These are phyloP conservation scores for Procambarus clarkii DNA, from an alignment of 1,140 invertebrate species.

Conservation along the genomic window DNA sequence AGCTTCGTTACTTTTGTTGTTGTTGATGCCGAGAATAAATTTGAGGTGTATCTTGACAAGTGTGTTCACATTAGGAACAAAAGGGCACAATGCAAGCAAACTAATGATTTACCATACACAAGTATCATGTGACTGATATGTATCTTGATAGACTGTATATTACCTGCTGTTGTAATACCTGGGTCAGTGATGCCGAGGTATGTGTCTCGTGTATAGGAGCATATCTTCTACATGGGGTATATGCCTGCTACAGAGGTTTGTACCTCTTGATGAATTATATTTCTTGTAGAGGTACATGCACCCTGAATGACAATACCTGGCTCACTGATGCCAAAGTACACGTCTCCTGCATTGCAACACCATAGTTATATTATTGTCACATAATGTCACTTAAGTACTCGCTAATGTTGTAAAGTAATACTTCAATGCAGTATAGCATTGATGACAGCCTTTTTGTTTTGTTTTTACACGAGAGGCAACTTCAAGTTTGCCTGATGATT, in stretches of 20 bases:
- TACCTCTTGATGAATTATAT: no score
- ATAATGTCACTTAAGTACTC: not conserved
- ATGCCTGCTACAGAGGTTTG: no score
- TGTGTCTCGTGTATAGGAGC: no score
- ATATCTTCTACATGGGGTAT: no score
- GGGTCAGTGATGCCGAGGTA: no score
- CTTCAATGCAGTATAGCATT: not conserved
- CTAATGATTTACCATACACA: not conserved
- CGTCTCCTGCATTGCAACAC: not conserved
- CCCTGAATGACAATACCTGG: no score
- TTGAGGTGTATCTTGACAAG: not conserved
- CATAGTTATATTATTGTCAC: not conserved
- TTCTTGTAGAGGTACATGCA: no score
- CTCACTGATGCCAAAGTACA: no score
- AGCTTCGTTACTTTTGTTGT: not conserved
- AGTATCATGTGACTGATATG: not conserved
- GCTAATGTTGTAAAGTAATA: not conserved
- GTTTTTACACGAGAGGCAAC: not conserved
- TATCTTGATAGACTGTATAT: no score
- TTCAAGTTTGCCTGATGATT: not conserved
- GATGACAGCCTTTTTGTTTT: not conserved
- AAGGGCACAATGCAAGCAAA: not conserved
- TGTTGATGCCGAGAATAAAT: not conserved
- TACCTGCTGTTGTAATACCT: no score
- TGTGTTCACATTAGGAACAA: not conserved